phyloP scores from a whole-genome alignment of 2,113 vertebrate genomes.

The Potamarius usumacintae region DNA sequence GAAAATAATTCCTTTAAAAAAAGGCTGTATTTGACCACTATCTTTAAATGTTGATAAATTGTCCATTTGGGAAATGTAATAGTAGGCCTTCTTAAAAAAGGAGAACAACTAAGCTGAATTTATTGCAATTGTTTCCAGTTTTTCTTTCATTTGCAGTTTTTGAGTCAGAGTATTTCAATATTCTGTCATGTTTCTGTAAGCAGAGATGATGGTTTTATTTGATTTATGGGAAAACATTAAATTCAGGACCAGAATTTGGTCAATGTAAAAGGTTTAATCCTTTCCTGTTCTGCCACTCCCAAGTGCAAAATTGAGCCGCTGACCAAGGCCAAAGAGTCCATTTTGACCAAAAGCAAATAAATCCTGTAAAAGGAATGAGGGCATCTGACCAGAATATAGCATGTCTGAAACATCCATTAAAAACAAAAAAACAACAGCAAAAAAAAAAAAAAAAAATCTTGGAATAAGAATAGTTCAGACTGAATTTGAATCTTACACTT shows the following conservation, averaged over 20 bases:
- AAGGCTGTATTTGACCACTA: conserved; percentile 58
- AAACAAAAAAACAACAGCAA: too few relatives aligned
- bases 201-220: conserved; percentile 66
- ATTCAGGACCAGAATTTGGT: conserved; percentile 74
- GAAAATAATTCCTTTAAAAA: conserved; percentile 15
- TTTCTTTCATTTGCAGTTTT: conserved; percentile 47
- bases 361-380: conserved; percentile 63
- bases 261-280: conserved; percentile 71
- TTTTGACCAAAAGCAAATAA: conserved; percentile 75
- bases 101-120: conserved; percentile 36
- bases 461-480: conserved; percentile 5
- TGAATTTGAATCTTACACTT: conserved; percentile 1
- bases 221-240: conserved; percentile 73
- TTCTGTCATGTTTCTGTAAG: conserved; percentile 71
- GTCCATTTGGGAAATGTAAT: conserved; percentile 64
- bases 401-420: conserved; percentile 48
- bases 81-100: conserved; percentile 60
- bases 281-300: conserved; percentile 63
- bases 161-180: conserved; percentile 59
- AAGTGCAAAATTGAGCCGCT: conserved; percentile 62
- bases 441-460: too few relatives aligned
- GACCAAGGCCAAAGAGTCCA: conserved; percentile 63
- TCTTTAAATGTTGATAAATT: conserved; percentile 62
- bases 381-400: conserved; percentile 57
- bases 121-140: conserved; percentile 63